Evolutionary conservation across 2,797 vertebrate genomes (phyloP).

Genomic region (Columba guinea): DNA sequence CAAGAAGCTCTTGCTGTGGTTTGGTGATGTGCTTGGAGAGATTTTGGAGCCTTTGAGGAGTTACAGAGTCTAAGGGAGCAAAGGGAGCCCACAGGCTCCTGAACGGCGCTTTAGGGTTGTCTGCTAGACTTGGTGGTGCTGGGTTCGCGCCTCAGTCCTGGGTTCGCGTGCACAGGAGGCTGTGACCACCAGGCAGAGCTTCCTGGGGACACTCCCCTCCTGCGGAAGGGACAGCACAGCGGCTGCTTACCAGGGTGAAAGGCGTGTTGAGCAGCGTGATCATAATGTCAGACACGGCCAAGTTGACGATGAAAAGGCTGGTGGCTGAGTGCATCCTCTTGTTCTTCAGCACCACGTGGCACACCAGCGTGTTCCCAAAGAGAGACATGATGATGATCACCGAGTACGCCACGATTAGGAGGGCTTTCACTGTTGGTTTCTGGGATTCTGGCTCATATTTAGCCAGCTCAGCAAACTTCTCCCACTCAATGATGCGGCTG

Average conservation of each 20-base stretch:
- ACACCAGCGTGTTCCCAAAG: conserved; percentile 76
- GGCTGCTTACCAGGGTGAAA: conserved; percentile 69
- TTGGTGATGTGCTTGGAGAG: background rate
- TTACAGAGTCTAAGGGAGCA: background rate
- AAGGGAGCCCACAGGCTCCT: background rate
- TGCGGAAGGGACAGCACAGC: background rate
- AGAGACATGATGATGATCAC: conserved; percentile 63
- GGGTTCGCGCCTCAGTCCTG: background rate
- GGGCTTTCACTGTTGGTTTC: conserved; percentile 56
- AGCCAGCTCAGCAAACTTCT: conserved; percentile 63
- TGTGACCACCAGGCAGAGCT: background rate
- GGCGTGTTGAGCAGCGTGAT: conserved; percentile 71
- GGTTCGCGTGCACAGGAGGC: background rate
- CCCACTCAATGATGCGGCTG: conserved; percentile 63
- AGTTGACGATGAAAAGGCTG: conserved; percentile 70
- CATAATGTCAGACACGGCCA: conserved; percentile 71
- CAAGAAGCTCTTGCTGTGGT: background rate
- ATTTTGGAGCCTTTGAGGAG: background rate
- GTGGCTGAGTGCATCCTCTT: conserved; percentile 71
- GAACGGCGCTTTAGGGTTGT: background rate
- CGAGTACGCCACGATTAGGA: conserved; percentile 25
- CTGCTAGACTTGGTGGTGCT: background rate
- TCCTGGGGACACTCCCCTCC: background rate
- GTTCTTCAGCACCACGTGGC: conserved; percentile 75
- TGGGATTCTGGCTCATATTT: conserved; percentile 59